Base-by-base conservation (phyloP, 2,888 invertebrate species). In the Lomographa bimaculata region DNA sequence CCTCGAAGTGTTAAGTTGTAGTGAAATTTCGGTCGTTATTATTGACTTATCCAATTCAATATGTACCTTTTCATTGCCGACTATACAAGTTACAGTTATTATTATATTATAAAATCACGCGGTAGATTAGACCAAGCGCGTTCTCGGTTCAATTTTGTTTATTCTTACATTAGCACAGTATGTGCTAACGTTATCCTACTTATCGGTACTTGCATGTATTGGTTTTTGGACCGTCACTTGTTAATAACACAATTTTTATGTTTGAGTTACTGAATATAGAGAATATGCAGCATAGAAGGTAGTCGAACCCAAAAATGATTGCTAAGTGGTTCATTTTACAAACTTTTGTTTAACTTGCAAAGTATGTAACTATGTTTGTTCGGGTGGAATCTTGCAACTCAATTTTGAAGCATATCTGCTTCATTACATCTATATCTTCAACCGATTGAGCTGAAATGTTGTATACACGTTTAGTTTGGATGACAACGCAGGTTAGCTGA, bases 81-180 rank as follows among this genome's bases (percentile, higher is more conserved):
- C 76, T 71, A 76, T 78, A 77, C 56, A 71, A 54, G 55, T 63
- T 73, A 86, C 86, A 79, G 87, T 84, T 84, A 84, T 68, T 71
- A 62, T 75, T 81, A 71, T 82, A 89, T 87, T 82, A 84, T 84
- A 71, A 83, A 78, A 86, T 86, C 86, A 89, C 87, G 86, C 61
- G 74, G 59, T 64, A 57, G 65, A 71, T 75, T 70, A 72, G 64
- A 51, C 67, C 67, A 63, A 59, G 58, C 55, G 43, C 51, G 57
- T 36, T 57, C 61, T 60, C 52, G 55, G 55, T 60, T 44, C 43
- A 64, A 84, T 80, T 78, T 48, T 82, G 69, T 86, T 86, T 82
- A 71, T 54, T 43, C 53, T 60, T 46, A 57, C 51, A 69, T 86
- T 86, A 85, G 78, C 81, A 59, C 59, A 50, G 26, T 48, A 50